phyloP scores from a whole-genome alignment of 2,113 vertebrate genomes.

The Grammomys dolichurus region DNA sequence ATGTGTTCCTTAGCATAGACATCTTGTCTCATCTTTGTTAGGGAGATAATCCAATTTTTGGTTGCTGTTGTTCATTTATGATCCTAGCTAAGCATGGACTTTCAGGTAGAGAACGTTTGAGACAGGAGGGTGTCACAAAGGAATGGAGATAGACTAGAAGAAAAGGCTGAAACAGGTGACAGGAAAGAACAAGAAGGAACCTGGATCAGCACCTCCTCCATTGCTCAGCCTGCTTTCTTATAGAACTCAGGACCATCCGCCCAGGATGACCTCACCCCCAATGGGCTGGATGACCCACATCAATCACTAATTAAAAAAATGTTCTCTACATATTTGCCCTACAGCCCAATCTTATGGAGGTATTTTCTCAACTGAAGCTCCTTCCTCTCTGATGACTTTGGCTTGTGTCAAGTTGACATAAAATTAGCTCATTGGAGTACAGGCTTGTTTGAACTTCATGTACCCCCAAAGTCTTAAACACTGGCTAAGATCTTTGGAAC shows the following conservation, averaged over 20 bases:
- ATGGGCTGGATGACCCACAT: too few species aligned
- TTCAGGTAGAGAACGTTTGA: not conserved
- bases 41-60: not conserved
- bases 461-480: not conserved
- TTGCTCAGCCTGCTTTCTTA: not conserved
- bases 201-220: not conserved
- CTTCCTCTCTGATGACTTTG: not conserved
- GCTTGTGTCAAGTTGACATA: not conserved
- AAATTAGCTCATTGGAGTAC: not conserved
- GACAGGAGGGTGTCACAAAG: not conserved
- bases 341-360: not conserved
- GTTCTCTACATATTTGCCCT: not conserved
- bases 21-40: not conserved
- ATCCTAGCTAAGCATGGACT: not conserved
- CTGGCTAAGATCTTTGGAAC: not conserved
- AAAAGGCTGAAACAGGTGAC: not conserved
- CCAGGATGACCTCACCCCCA: not conserved
- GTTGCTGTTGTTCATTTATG: not conserved
- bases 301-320: not conserved
- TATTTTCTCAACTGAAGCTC: not conserved
- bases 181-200: not conserved
- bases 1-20: not conserved
- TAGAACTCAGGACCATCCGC: not conserved
- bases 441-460: not conserved
- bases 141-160: not conserved